These are phyloP conservation scores for Watsonalla cultraria DNA, from an alignment of 2,888 invertebrate genomes.

Conservation along the genomic window DNA sequence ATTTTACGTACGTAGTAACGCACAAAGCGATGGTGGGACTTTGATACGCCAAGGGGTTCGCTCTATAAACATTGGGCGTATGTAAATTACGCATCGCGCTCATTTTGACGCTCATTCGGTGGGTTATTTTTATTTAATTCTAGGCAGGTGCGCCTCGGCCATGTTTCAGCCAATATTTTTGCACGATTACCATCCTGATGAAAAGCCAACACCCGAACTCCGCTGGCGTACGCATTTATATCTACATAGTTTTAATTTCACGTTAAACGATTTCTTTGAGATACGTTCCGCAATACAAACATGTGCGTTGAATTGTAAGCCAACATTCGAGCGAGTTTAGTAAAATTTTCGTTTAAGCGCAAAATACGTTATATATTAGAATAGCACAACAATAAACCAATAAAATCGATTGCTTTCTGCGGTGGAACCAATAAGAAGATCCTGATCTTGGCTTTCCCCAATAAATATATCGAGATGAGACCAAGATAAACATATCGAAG, in stretches of 20 bases:
- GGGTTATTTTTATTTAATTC: constrained; percentile 77
- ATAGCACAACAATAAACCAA: constrained; percentile 45
- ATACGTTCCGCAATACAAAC: constrained; percentile 17
- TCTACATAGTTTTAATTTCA: constrained; percentile 49
- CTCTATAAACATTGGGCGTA: constrained; percentile 45
- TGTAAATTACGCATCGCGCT: constrained; percentile 55
- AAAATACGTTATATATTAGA: constrained; percentile 30
- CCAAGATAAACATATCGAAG: constrained; percentile 69
- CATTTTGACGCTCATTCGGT: constrained; percentile 53
- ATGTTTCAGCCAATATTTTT: constrained; percentile 70
- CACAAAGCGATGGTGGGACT: constrained; percentile 13
- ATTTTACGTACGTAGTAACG: not conserved
- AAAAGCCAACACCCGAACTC: constrained; percentile 70
- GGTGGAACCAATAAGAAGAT: constrained; percentile 59
- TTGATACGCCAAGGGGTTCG: constrained; percentile 46
- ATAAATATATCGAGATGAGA: constrained; percentile 73
- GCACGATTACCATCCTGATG: constrained; percentile 76
- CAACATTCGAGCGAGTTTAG: constrained; percentile 18
- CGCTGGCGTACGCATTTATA: constrained; percentile 31
- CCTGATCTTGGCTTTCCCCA: constrained; percentile 58
- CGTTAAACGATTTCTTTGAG: constrained; percentile 45
- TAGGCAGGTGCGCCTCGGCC: constrained; percentile 62
- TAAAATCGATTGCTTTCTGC: constrained; percentile 48
- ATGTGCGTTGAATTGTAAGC: constrained; percentile 11
- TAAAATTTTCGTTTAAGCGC: constrained; percentile 18